Conservation (phyloP, 1,140 invertebrate species). For the Sinonovacula constricta region DNA sequence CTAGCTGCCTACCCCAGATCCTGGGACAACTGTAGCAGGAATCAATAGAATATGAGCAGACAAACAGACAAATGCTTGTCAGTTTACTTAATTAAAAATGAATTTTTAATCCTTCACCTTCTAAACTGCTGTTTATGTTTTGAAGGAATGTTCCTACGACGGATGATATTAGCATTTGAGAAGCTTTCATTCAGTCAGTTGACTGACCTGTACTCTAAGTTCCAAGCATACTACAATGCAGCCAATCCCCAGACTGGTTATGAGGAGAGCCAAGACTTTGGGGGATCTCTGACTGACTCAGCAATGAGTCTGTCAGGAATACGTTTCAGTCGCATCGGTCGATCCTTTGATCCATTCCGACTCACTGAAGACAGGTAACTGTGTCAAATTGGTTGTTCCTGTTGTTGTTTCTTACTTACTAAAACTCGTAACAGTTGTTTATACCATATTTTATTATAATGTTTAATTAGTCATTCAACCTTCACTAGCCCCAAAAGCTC, state of each 20-base stretch:
- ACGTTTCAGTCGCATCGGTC: constrained; percentile 53
- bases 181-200: constrained; percentile 90
- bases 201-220: constrained; percentile 64
- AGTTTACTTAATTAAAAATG: too few relatives aligned
- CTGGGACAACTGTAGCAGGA: too few relatives aligned
- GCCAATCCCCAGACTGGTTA: constrained; percentile 32
- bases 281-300: constrained; percentile 61
- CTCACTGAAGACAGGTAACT: constrained; percentile 50
- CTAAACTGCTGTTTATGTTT: too few relatives aligned
- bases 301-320: constrained; percentile 60
- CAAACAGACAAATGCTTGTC: too few relatives aligned
- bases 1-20: too few relatives aligned
- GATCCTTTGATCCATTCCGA: constrained; percentile 57
- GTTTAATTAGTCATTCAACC: background rate
- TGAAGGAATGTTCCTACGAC: constrained; percentile 87
- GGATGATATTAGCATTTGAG: constrained; percentile 89
- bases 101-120: too few relatives aligned
- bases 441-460: background rate
- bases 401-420: too few relatives aligned
- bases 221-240: constrained; percentile 66
- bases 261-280: constrained; percentile 60
- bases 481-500: too few relatives aligned
- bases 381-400: too few relatives aligned
- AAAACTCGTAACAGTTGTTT: background rate
- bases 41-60: too few relatives aligned